A percentile compares a stretch with the other conserved stretches of the same genome.
Evolutionary conservation across 1,140 invertebrate genomes (phyloP).

Genomic region (Meteorus sp.): DNA sequence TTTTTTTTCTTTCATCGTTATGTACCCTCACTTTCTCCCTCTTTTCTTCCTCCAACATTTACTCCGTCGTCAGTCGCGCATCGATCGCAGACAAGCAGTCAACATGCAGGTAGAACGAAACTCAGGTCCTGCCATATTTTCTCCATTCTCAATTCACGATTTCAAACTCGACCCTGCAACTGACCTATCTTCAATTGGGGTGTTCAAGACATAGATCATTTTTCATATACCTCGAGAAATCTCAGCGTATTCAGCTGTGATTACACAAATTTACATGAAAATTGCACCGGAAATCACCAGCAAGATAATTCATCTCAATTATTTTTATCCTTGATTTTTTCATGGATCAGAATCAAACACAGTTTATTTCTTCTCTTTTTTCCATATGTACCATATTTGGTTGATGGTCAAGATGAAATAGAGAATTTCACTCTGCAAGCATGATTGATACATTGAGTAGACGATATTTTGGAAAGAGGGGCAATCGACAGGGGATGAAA

Average conservation of each 20-base stretch:
- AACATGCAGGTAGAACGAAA: no score
- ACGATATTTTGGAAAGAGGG: neutral
- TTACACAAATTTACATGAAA: constrained; percentile 5
- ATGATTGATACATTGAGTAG: constrained; percentile 24
- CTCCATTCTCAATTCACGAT: no score
- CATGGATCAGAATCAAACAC: neutral
- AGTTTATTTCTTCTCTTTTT: neutral
- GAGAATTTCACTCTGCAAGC: no score
- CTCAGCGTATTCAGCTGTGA: neutral
- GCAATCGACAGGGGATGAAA: no score
- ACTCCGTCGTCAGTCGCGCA: no score
- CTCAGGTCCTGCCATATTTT: no score
- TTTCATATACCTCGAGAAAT: neutral
- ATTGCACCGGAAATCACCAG: neutral
- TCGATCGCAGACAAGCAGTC: neutral
- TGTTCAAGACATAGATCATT: neutral
- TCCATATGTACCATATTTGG: no score
- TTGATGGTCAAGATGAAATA: no score
- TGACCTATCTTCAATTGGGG: no score
- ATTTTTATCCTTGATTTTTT: no score
- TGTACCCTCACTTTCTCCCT: neutral
- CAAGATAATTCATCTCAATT: neutral
- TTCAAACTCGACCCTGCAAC: no score
- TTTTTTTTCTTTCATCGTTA: neutral
- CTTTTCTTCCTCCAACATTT: neutral